phyloP scores from a whole-genome alignment of 2,888 invertebrate genomes.

The Caenorhabditis panamensis region DNA sequence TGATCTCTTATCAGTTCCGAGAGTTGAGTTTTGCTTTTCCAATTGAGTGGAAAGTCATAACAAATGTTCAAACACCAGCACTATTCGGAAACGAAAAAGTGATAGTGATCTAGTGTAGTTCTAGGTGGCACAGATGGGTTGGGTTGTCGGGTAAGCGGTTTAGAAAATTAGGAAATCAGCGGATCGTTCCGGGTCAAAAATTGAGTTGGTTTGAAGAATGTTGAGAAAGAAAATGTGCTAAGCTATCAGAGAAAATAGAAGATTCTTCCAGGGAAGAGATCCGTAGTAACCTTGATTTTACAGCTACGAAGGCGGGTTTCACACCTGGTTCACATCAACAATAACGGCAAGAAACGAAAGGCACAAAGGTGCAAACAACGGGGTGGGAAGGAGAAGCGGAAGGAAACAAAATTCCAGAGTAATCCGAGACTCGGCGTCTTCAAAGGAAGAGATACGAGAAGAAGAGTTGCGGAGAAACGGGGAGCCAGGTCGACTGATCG shows the following conservation, averaged over 20 bases:
- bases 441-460: background rate
- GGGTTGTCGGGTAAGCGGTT: background rate
- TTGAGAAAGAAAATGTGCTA: background rate
- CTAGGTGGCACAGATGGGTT: background rate
- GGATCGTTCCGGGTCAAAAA: background rate
- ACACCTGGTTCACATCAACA: constrained; percentile 54
- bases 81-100: constrained; percentile 12
- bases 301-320: constrained; percentile 10
- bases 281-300: constrained; percentile 10
- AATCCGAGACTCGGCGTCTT: constrained; percentile 13
- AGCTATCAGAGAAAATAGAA: background rate
- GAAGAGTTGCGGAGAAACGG: background rate
- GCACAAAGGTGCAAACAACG: constrained; percentile 17
- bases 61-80: constrained; percentile 20
- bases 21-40: too few species aligned
- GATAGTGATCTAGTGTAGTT: constrained; percentile 5
- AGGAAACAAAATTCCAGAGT: constrained; percentile 33
- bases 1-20: constrained; percentile 26
- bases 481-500: constrained; percentile 32
- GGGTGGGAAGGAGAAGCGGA: background rate
- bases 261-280: background rate
- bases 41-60: constrained; percentile 10
- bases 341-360: constrained; percentile 16
- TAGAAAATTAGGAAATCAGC: too few species aligned
- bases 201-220: background rate